phyloP scores from a whole-genome alignment of 2,888 invertebrate genomes.

The Dasypolia templi region DNA sequence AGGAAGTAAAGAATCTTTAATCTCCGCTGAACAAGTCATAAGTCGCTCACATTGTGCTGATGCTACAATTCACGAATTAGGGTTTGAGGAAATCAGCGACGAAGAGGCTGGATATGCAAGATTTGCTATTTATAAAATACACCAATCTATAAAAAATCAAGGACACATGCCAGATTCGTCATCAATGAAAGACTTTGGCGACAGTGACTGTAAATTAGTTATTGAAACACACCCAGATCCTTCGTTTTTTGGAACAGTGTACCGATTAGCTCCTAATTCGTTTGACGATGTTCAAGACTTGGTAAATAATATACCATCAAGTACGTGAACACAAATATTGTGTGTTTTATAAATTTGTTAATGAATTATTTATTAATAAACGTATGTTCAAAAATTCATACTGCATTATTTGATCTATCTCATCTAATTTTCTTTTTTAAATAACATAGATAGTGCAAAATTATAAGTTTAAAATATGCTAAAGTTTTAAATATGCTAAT shows the following conservation, averaged over 20 bases:
- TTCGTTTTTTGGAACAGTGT: conserved; percentile 74
- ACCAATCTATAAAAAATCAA: conserved; percentile 77
- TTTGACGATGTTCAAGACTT: conserved; percentile 75
- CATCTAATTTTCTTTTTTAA: background rate
- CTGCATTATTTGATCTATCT: conserved; percentile 19
- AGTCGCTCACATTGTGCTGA: conserved; percentile 75
- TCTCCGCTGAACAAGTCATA: conserved; percentile 75
- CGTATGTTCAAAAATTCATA: background rate
- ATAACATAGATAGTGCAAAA: background rate
- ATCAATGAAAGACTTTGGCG: conserved; percentile 79
- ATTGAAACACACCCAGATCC: conserved; percentile 65
- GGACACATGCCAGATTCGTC: conserved; percentile 82
- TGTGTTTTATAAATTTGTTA: conserved; percentile 24
- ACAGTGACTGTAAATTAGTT: conserved; percentile 63
- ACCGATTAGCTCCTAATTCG: conserved; percentile 78
- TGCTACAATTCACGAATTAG: conserved; percentile 71
- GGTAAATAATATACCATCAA: conserved; percentile 76
- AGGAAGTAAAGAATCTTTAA: conserved; percentile 70
- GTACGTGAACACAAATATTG: conserved; percentile 48
- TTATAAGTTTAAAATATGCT: conserved; percentile 27
- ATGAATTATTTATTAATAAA: conserved; percentile 20
- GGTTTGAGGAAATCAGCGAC: conserved; percentile 71
- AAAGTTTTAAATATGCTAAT: conserved; percentile 34
- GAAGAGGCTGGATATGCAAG: conserved; percentile 78
- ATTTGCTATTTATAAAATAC: conserved; percentile 84